Evolutionary conservation across 2,888 invertebrate species (phyloP), one percentile per base, ranked within the genome.

Genomic region (Biston betularia): DNA sequence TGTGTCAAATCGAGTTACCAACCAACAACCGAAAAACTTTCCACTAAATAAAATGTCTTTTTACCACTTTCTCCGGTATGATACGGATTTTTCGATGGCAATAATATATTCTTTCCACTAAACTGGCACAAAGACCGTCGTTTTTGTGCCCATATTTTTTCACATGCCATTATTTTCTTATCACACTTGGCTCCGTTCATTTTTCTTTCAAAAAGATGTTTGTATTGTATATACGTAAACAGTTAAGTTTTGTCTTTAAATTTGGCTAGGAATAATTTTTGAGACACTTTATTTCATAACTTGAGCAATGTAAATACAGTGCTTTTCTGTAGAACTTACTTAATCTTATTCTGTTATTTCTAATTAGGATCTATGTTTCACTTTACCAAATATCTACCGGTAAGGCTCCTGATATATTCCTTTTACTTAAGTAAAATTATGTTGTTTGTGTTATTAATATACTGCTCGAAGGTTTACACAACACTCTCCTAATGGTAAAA

Each of bases 81-180:
- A 56, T 53, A 61, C 50, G 35, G 42, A 56, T 42, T 50, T 40
- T 40, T 61, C 53, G 62, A 66, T 54, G 45, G 35, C 62, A 66
- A 63, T 60, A 63, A 69, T 58, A 62, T 68, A 59, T 68, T 68
- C 65, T 49, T 58, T 48, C 40, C 58, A 65, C 65, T 64, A 64
- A 68, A 64, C 57, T 58, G 64, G 49, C 56, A 48, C 61, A 58
- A 64, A 64, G 62, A 55, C 61, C 50, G 68, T 61, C 57, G 54
- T 69, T 69, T 59, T 52, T 50, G 42, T 55, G 61, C 62, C 46
- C 65, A 58, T 62, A 69, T 65, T 62, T 69, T 38, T 58, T 55
- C 64, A 45, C 33, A 55, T 62, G 58, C 68, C 54, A 50, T 62
- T 65, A 55, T 65, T 65, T 62, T 65, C 68, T 65, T 69, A 69